Evolutionary conservation across 30 jellyfish, hydroid and myxozoan genomes (phyloP).

Genomic region (Pelagia noctiluca): DNA sequence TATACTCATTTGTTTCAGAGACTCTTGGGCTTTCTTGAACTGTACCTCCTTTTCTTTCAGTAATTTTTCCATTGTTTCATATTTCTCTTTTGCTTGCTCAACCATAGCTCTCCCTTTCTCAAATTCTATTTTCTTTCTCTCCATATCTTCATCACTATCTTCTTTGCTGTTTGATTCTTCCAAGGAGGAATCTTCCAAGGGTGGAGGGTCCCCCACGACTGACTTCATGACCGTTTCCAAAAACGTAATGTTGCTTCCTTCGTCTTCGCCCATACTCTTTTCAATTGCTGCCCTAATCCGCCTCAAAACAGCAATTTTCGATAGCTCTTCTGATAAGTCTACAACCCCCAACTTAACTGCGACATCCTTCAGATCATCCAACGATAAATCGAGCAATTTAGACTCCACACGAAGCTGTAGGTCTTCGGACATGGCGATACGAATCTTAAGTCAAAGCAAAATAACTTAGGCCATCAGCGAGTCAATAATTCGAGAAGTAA

Average conservation of each 20-base stretch:
- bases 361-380: constrained; percentile 41
- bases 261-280: constrained; percentile 27
- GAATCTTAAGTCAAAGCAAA: constrained; percentile 5
- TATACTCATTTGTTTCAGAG: constrained; percentile 29
- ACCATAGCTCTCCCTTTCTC: constrained; percentile 7
- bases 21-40: constrained; percentile 55
- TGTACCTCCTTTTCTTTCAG: constrained; percentile 39
- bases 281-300: constrained; percentile 27
- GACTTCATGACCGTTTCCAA: constrained; percentile 23
- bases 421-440: constrained; percentile 32
- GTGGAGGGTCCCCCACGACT: constrained; percentile 24
- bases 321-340: constrained; percentile 28
- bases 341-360: constrained; percentile 16
- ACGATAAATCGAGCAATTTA: constrained; percentile 35
- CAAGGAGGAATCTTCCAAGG: constrained; percentile 22
- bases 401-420: constrained; percentile 40
- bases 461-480: constrained; percentile 19
- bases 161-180: constrained; percentile 19
- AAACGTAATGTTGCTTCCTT: constrained; percentile 23
- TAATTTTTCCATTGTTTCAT: constrained; percentile 27
- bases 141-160: constrained; percentile 12
- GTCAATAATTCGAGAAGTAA: not conserved
- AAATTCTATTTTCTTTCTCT: not conserved
- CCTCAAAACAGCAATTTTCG: constrained; percentile 28
- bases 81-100: constrained; percentile 24